phyloP scores from a whole-genome alignment of 2,888 invertebrate genomes.

The Muscina levida region DNA sequence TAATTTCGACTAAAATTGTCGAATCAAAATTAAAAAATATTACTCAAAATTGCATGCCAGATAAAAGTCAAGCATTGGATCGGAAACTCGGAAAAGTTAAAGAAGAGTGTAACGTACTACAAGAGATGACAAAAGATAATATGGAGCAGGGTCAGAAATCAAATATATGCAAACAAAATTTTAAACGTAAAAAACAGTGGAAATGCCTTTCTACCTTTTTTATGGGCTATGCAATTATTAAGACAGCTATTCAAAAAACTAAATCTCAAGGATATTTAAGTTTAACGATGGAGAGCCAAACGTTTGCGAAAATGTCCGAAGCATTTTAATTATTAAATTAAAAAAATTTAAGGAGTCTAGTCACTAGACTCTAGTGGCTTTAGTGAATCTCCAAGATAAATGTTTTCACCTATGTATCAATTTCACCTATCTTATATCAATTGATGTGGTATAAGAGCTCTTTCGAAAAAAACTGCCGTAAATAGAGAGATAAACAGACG shows the following conservation, averaged over 20 bases:
- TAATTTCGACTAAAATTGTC: background rate
- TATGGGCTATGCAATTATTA: background rate
- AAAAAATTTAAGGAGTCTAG: background rate
- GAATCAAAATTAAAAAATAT: background rate
- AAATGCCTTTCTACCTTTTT: background rate
- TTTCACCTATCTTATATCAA: no score
- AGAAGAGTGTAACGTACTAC: background rate
- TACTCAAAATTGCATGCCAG: background rate
- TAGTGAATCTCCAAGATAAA: background rate
- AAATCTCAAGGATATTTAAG: background rate
- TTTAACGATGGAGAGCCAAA: background rate
- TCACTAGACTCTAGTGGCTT: no score
- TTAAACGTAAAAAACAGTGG: background rate
- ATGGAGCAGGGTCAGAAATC: background rate
- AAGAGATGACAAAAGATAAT: background rate
- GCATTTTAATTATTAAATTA: background rate
- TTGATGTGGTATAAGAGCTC: conserved; percentile 6
- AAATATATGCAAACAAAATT: background rate
- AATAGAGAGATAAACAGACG: no score
- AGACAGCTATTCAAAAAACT: background rate
- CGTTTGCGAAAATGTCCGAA: background rate
- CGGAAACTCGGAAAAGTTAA: background rate
- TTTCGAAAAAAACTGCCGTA: no score
- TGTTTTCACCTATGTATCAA: background rate
- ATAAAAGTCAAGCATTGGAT: background rate